phyloP scores from a whole-genome alignment of 2,113 vertebrate genomes.

The Dromas ardeola region DNA sequence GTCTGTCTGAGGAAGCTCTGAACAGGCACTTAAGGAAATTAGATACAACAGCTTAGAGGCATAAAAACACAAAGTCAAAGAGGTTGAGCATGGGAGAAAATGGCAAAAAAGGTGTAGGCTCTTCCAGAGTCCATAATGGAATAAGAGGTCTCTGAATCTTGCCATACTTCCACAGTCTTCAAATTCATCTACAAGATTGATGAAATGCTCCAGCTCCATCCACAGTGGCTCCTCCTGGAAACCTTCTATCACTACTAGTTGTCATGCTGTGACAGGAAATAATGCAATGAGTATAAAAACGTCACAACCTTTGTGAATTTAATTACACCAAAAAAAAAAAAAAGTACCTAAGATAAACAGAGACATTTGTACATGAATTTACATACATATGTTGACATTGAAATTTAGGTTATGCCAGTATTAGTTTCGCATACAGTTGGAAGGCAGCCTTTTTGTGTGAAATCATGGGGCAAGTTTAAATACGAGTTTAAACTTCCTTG shows the following conservation, averaged over 20 bases:
- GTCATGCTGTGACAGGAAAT: background rate
- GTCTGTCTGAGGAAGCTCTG: background rate
- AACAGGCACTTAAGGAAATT: background rate
- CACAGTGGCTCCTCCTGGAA: background rate
- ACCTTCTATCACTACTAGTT: background rate
- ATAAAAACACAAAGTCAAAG: background rate
- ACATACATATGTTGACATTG: no score
- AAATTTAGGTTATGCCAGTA: no score
- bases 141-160: background rate
- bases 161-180: background rate
- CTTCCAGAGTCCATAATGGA: background rate
- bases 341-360: background rate
- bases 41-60: background rate
- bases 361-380: no score
- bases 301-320: background rate
- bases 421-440: no score
- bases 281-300: background rate
- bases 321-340: background rate
- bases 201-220: background rate
- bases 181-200: background rate
- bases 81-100: rapidly evolving
- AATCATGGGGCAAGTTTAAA: no score
- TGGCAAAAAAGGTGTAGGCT: background rate
- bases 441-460: no score
- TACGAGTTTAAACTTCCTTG: no score